phyloP scores from a whole-genome alignment of 2,888 invertebrate genomes.

The Steinernema scapterisci region DNA sequence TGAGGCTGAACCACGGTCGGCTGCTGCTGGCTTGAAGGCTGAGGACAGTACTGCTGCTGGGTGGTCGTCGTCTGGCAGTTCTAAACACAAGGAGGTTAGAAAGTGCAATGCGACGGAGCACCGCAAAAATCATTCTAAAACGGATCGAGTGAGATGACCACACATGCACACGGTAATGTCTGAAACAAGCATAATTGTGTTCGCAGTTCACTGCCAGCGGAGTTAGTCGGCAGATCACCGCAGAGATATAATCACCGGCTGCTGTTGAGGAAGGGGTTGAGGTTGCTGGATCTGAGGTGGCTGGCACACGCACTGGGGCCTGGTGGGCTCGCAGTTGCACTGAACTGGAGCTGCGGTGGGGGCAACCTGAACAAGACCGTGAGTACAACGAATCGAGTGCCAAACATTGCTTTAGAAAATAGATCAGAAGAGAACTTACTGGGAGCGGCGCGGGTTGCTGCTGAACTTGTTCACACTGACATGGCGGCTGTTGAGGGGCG shows the following conservation, averaged over 20 bases:
- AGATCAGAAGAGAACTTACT: neutral
- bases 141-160: neutral
- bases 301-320: conserved; percentile 14
- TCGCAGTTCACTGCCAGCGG: neutral
- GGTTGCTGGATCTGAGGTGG: conserved; percentile 22
- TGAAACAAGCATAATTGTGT: neutral
- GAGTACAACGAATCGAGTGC: neutral
- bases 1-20: conserved; percentile 62
- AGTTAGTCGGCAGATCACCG: neutral
- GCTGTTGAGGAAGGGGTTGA: conserved; percentile 9
- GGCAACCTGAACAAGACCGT: neutral
- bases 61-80: conserved; percentile 64
- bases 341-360: neutral
- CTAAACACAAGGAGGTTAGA: conserved; percentile 20
- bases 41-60: conserved; percentile 64
- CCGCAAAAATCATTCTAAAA: neutral
- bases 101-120: neutral
- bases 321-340: conserved; percentile 4
- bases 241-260: neutral
- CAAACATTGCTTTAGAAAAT: conserved; percentile 15
- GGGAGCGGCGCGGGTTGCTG: conserved; percentile 35
- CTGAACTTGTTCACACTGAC: conserved; percentile 31
- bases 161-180: conserved; percentile 4
- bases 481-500: neutral
- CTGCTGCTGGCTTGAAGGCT: conserved; percentile 48